A percentile compares a stretch with the other conserved stretches of the same genome.
Evolutionary conservation across 2,888 invertebrate species (phyloP).

Genomic region (Synanthedon myopaeformis): DNA sequence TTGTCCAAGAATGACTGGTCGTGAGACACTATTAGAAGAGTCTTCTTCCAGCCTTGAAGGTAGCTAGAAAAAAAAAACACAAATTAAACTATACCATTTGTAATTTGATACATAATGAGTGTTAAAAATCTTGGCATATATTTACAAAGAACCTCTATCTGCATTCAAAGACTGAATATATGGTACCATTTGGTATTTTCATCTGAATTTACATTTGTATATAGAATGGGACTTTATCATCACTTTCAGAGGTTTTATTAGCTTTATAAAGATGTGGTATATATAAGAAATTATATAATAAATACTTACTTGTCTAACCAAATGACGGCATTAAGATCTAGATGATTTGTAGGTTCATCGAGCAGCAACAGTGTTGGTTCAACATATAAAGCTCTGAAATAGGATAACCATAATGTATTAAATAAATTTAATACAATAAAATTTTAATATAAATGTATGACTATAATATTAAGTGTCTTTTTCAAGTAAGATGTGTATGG

Average conservation of each 20-base stretch:
- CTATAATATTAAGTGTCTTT: no score
- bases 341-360: constrained; percentile 99
- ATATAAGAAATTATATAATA: neutral
- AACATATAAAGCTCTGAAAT: constrained; percentile 87
- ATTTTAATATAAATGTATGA: no score
- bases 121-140: no score
- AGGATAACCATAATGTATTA: no score
- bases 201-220: neutral
- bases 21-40: constrained; percentile 97
- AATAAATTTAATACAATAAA: no score
- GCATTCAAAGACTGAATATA: no score
- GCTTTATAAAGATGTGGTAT: neutral
- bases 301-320: constrained; percentile 95
- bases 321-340: constrained; percentile 99
- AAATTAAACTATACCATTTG: no score
- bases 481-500: no score
- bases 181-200: no score
- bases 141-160: no score
- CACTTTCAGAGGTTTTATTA: no score
- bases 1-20: constrained; percentile 99
- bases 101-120: no score
- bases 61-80: constrained; percentile 70
- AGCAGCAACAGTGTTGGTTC: constrained; percentile 97
- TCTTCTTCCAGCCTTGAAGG: constrained; percentile 98
- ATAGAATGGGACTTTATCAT: neutral